phyloP scores from a whole-genome alignment of 2,797 vertebrate species.

The Molossus molossus region DNA sequence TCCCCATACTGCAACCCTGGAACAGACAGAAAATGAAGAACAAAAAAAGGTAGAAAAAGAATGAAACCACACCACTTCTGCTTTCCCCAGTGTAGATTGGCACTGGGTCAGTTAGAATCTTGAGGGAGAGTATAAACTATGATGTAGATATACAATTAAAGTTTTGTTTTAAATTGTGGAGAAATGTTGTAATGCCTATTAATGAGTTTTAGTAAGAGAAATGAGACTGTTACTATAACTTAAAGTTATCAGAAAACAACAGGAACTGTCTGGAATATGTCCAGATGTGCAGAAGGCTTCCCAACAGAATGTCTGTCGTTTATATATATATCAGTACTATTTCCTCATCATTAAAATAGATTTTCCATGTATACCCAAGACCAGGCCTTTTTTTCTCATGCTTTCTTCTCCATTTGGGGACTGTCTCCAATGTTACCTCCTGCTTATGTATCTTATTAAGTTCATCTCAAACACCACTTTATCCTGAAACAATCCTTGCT shows the following conservation, averaged over 20 bases:
- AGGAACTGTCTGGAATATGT: not conserved
- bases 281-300: not conserved
- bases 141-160: not conserved
- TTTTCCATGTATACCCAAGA: not conserved
- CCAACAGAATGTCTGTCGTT: not conserved
- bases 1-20: not conserved
- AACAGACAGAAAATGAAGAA: not conserved
- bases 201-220: not conserved
- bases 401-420: not conserved
- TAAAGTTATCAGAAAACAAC: slow-evolving; percentile 14
- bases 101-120: not conserved
- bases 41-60: not conserved
- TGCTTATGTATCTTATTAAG: not conserved
- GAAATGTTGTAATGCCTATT: not conserved
- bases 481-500: not conserved
- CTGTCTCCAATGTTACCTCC: not conserved
- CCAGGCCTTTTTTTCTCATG: not conserved
- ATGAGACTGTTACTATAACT: not conserved
- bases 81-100: not conserved
- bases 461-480: not conserved
- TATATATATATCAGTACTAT: not conserved
- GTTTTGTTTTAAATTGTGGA: not conserved
- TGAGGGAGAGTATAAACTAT: not conserved
- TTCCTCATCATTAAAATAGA: not conserved
- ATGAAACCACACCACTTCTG: not conserved